Evolutionary conservation across 2,113 vertebrate genomes (phyloP).

Genomic region (Crotophaga sulcirostris): DNA sequence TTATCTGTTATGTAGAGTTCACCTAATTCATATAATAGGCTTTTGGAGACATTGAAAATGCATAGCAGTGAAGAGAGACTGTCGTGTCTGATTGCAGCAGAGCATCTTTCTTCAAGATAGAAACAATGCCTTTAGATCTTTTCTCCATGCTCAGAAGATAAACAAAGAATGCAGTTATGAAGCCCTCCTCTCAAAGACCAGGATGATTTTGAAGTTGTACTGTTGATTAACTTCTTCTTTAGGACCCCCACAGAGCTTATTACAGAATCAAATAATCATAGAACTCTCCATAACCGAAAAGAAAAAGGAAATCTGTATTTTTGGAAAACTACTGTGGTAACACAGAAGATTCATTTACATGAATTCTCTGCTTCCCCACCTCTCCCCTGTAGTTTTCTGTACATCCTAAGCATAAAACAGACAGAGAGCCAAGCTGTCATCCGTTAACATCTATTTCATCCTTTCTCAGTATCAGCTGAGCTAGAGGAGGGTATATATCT

Average conservation of each 20-base stretch:
- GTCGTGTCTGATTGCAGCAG: background rate
- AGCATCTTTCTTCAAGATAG: background rate
- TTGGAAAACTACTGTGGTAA: background rate
- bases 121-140: background rate
- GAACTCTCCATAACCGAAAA: background rate
- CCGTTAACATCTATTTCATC: constrained; percentile 12
- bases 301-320: background rate
- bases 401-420: background rate
- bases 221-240: background rate
- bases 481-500: background rate
- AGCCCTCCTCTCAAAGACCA: background rate
- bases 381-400: background rate
- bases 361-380: background rate
- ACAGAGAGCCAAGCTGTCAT: constrained; percentile 18
- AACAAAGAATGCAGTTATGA: background rate
- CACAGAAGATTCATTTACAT: background rate
- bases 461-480: background rate
- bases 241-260: background rate
- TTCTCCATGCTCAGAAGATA: background rate
- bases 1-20: accelerated
- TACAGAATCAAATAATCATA: background rate
- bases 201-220: background rate
- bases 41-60: background rate
- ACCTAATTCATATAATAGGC: background rate
- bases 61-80: background rate